Conservation (phyloP, 2,113 vertebrate genomes). For the Eira barbara region DNA sequence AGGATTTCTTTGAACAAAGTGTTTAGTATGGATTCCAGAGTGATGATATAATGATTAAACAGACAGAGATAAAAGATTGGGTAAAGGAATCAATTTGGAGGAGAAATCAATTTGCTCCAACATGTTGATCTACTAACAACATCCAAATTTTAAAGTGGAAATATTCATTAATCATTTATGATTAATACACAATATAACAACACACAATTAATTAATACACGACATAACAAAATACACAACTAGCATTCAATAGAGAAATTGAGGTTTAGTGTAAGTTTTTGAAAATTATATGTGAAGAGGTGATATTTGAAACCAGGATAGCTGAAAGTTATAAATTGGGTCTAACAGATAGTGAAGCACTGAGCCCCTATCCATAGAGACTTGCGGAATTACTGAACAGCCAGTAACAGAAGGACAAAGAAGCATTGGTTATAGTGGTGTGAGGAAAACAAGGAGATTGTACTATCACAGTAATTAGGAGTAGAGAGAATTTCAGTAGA, state of each 20-base stretch:
- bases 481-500: not conserved
- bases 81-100: not conserved
- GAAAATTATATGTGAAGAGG: not conserved
- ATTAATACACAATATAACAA: too few species aligned
- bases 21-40: not conserved
- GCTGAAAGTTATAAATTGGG: not conserved
- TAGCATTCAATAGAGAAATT: not conserved
- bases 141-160: not conserved
- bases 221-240: not conserved
- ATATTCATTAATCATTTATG: not conserved
- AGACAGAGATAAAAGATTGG: not conserved
- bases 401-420: not conserved
- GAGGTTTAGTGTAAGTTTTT: not conserved
- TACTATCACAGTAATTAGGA: not conserved
- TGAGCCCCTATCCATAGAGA: not conserved
- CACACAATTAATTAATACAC: too few species aligned
- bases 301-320: not conserved
- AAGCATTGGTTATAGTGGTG: not conserved
- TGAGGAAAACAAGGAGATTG: not conserved
- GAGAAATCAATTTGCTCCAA: not conserved
- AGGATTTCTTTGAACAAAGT: not conserved
- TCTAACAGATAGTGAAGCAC: not conserved
- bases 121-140: not conserved
- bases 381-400: not conserved
- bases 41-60: not conserved